A percentile compares a stretch with the other conserved stretches of the same genome.
These are phyloP conservation scores for Hemicrepidius hirtus DNA, from an alignment of 2,888 invertebrate genomes.

Conservation along the genomic window DNA sequence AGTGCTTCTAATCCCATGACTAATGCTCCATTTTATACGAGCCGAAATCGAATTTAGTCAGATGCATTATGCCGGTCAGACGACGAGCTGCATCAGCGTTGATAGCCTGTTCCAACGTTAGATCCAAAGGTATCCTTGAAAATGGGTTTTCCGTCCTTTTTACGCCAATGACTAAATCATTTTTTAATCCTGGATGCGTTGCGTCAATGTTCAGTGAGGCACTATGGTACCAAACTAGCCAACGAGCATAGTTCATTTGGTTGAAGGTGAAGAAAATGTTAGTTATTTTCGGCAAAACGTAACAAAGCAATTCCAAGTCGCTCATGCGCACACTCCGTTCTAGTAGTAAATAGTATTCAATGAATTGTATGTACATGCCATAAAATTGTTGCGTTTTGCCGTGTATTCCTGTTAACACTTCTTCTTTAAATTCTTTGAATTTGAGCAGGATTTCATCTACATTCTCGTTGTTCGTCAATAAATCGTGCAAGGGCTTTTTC, in stretches of 20 bases:
- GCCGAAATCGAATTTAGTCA: conserved; percentile 58
- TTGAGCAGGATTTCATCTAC: background rate
- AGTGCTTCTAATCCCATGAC: conserved; percentile 55
- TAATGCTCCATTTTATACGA: conserved; percentile 59
- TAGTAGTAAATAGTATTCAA: too few relatives aligned
- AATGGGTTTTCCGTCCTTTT: conserved; percentile 52
- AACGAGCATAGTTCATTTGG: conserved; percentile 32
- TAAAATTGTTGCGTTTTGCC: too few relatives aligned
- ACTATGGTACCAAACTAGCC: background rate
- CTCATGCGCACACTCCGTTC: too few relatives aligned
- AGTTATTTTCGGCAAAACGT: conserved; percentile 59
- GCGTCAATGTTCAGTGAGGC: background rate
- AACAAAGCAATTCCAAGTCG: too few relatives aligned
- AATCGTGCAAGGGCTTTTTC: background rate
- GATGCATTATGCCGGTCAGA: conserved; percentile 53
- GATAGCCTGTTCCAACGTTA: conserved; percentile 57
- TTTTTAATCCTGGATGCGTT: background rate
- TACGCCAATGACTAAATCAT: background rate
- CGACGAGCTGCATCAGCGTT: conserved; percentile 60
- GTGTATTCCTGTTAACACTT: background rate
- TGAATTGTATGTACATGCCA: too few relatives aligned
- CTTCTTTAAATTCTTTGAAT: background rate
- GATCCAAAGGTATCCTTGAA: conserved; percentile 55
- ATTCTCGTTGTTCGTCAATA: background rate
- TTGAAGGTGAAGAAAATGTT: conserved; percentile 60